These are phyloP conservation scores for western clawed frog (Xenopus tropicalis) DNA, from an alignment of 2,113 vertebrate species.

Conservation along the genomic window DNA sequence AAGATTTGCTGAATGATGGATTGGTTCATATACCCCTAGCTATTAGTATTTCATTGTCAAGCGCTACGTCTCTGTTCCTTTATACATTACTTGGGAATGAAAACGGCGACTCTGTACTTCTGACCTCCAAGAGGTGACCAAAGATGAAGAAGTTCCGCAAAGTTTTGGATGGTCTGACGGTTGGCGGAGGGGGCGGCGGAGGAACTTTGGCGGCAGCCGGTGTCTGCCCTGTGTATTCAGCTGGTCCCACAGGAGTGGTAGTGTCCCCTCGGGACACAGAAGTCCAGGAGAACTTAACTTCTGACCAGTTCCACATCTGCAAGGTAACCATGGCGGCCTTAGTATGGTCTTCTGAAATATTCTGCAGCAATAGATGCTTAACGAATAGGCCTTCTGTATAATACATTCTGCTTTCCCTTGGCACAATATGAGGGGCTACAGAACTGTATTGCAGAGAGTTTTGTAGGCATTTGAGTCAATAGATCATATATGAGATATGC, in stretches of 20 bases:
- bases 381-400: no score
- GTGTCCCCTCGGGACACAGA: slow-evolving; percentile 79
- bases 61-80: background rate
- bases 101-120: background rate
- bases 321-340: slow-evolving; percentile 76
- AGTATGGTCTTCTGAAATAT: background rate
- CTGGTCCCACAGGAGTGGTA: slow-evolving; percentile 75
- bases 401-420: no score
- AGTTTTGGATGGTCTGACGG: slow-evolving; percentile 94
- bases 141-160: slow-evolving; percentile 96
- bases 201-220: slow-evolving; percentile 54
- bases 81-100: slow-evolving; percentile 19
- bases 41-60: background rate
- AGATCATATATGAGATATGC: no score
- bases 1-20: background rate
- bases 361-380: no score
- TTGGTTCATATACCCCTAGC: background rate
- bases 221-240: slow-evolving; percentile 59
- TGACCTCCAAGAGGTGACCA: slow-evolving; percentile 35
- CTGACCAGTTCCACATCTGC: slow-evolving; percentile 93
- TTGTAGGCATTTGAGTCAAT: no score
- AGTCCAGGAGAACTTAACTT: slow-evolving; percentile 86
- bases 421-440: no score
- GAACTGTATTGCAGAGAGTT: no score
- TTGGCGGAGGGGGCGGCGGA: slow-evolving; percentile 54